Evolutionary conservation across 2,888 invertebrate genomes (phyloP), one percentile per base, ranked within the genome.

Genomic region (Chloroclysta siterata): DNA sequence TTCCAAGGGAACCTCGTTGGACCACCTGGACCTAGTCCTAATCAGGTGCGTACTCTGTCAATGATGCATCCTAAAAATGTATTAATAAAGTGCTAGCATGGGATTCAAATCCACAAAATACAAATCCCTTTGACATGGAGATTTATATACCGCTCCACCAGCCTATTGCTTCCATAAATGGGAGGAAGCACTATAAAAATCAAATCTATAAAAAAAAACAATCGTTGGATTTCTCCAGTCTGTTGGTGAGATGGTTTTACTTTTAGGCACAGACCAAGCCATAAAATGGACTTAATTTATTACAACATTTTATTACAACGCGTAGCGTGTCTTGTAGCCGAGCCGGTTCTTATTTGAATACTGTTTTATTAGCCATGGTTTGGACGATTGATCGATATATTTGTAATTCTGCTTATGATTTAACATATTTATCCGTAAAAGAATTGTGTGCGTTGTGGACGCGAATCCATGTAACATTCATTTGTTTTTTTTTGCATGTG

Each of bases 11-110:
- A 94, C 75, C 94, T 96, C 46, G 96, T 96, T 10, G 96, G 96
- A 2, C 95, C 96, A 44, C 95, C 97, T 0, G 97, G 96, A 6
- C 97, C 96, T 5, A 96, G 96, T 85, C 97, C 97, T 6, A 96
- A 95, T 58, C 94, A 95, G 72, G 87, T 85, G 62, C 44, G 69
- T 68, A 0, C 15, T 33, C 33, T 33, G 8, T 33, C 33, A 33
- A 33, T 33, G 6, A 8, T 8, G 1, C 1, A 33, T 33, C 8
- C 6, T 8, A 33, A 6, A 33, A 7, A 33, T 5, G 3, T 33
- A 0, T 22, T 3, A 22, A 22, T 22, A 22, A 22, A 22, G 22
- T 22, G 22, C 1, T 22, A 22, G 22, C n/a, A n/a, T n/a, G 11
- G 11, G 36, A 8, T 10, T 36, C 36, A 36, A 39, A 39, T 2